These are phyloP conservation scores for Sceloporus tristichus DNA, from an alignment of 2,113 vertebrate genomes.

Conservation along the genomic window DNA sequence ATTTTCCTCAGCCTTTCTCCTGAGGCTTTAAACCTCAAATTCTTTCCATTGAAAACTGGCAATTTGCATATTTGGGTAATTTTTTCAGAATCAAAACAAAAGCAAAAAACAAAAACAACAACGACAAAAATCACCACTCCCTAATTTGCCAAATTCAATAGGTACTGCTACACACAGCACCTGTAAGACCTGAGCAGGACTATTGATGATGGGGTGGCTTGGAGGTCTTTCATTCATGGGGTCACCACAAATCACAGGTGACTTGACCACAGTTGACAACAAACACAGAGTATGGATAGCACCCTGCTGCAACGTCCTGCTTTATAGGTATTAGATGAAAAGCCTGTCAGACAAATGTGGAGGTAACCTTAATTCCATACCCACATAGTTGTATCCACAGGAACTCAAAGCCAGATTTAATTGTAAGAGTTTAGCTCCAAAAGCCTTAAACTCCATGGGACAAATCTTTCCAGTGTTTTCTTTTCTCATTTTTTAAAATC, in stretches of 20 bases:
- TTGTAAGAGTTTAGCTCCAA: no score
- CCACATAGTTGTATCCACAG: neutral
- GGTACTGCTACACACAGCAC: neutral
- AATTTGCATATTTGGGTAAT: neutral
- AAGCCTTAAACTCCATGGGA: no score
- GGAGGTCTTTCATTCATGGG: no score
- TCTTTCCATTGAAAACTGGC: neutral
- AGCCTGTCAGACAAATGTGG: neutral
- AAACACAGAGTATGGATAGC: no score
- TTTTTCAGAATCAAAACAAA: neutral
- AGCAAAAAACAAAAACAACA: no score
- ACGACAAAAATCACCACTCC: no score
- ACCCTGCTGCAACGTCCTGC: neutral
- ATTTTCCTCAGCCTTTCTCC: neutral
- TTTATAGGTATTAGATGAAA: neutral
- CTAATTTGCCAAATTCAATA: neutral
- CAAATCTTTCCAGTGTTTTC: no score
- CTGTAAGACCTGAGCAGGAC: no score
- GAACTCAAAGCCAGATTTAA: neutral
- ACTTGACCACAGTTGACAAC: no score
- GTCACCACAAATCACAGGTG: no score
- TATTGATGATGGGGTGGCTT: no score
- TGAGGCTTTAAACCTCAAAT: neutral
- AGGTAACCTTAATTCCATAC: neutral
- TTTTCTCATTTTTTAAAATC: no score